Conservation (phyloP, 1,140 invertebrate species). For the Habropoda laboriosa region DNA sequence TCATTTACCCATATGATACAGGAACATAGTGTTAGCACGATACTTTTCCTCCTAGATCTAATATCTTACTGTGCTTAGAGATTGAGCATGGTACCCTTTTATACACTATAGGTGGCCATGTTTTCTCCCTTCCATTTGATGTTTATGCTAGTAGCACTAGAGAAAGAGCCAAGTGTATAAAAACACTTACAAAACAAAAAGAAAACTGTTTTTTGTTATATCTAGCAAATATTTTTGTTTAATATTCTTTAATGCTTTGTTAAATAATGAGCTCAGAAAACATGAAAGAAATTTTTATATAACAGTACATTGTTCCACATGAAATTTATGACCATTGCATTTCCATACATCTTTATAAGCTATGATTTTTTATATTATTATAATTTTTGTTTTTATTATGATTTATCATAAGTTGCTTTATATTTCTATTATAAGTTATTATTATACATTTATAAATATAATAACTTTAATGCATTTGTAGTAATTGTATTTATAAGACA, state of each 20-base stretch:
- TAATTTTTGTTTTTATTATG: background rate
- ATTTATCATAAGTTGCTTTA: too few relatives aligned
- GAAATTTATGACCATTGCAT: too few relatives aligned
- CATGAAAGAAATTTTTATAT: background rate
- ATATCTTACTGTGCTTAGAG: conserved; percentile 67
- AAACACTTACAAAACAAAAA: background rate
- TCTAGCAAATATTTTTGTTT: background rate
- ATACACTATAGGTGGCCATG: conserved; percentile 72
- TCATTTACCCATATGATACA: conserved; percentile 70
- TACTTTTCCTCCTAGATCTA: conserved; percentile 66
- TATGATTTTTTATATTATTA: background rate
- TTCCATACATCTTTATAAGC: too few relatives aligned
- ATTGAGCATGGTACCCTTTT: conserved; percentile 68
- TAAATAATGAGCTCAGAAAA: background rate
- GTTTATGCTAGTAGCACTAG: conserved; percentile 40
- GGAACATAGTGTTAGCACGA: conserved; percentile 50
- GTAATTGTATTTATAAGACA: background rate
- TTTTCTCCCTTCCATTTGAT: conserved; percentile 66
- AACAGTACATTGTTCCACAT: background rate
- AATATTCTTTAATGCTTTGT: conserved; percentile 3
- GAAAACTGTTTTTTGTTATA: conserved; percentile 5
- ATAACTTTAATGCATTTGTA: background rate
- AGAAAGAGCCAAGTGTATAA: conserved; percentile 3
- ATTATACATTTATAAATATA: background rate
- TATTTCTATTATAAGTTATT: background rate